Percentiles rank a stretch among this genome's conserved stretches.
Evolutionary conservation across 1,140 invertebrate genomes (phyloP).

Genomic region (Xylocopa sonorina): DNA sequence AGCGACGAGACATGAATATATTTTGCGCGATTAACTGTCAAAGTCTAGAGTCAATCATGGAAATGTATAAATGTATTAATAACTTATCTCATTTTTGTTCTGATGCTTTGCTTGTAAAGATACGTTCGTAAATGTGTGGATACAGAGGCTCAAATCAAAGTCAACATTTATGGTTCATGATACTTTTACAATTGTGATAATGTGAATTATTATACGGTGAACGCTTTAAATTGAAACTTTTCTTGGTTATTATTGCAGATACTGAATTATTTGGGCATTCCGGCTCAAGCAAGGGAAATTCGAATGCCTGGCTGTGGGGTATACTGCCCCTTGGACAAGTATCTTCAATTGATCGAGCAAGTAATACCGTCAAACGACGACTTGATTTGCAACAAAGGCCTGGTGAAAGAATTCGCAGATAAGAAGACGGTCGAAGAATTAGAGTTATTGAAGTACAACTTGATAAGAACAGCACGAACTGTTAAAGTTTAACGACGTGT

Average conservation of each 20-base stretch:
- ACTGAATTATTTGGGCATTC: constrained; percentile 82
- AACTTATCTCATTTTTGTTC: background rate
- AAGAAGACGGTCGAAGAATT: background rate
- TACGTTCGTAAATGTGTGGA: background rate
- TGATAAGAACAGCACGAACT: constrained; percentile 10
- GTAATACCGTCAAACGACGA: constrained; percentile 60
- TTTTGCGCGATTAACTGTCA: background rate
- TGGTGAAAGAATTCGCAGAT: background rate
- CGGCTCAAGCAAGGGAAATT: constrained; percentile 77
- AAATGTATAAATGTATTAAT: background rate
- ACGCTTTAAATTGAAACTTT: too few species aligned
- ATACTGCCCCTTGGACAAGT: constrained; percentile 82
- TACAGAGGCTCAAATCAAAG: background rate
- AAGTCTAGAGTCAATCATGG: background rate
- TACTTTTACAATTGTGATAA: background rate
- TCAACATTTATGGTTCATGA: background rate
- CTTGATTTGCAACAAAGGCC: constrained; percentile 55
- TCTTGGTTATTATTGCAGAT: constrained; percentile 50
- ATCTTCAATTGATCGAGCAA: constrained; percentile 37
- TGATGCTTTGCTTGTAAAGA: background rate
- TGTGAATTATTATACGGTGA: too few species aligned
- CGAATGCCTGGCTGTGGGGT: constrained; percentile 83
- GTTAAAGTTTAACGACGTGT: background rate
- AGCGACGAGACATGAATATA: background rate
- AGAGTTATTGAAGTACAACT: constrained; percentile 1